Conservation (phyloP, 2,797 vertebrate genomes). For the Eulemur mongoz region DNA sequence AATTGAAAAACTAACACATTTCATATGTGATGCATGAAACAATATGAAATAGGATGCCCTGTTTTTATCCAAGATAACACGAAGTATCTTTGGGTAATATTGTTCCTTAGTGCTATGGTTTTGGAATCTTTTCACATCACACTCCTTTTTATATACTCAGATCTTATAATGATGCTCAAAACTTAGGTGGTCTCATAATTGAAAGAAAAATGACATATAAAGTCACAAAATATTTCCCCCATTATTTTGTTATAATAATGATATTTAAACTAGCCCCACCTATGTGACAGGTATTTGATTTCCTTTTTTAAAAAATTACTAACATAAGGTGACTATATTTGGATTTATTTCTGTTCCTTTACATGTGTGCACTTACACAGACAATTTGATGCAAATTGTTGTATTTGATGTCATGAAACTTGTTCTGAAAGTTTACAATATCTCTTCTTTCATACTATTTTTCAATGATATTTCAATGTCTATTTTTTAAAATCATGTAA, state of each 20-base stretch:
- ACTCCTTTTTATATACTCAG: neutral
- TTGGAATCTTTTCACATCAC: neutral
- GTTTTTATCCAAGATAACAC: neutral
- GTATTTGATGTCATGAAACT: neutral
- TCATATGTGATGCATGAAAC: slow-evolving; percentile 37
- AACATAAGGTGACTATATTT: neutral
- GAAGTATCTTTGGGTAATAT: neutral
- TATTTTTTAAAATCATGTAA: neutral
- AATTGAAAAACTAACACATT: neutral
- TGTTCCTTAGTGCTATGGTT: neutral
- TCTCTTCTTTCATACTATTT: neutral
- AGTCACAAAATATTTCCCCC: neutral
- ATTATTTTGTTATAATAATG: neutral
- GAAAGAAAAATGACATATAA: neutral
- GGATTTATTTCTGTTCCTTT: neutral
- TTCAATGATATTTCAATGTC: neutral
- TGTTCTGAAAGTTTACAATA: neutral
- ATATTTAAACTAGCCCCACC: neutral
- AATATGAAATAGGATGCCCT: neutral
- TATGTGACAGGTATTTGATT: neutral
- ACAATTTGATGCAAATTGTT: neutral
- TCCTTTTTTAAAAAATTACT: neutral
- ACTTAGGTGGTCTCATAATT: neutral
- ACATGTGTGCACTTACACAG: neutral
- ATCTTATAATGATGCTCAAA: neutral